Evolutionary conservation across 2,797 vertebrate genomes (phyloP).

Genomic region (Acanthurus leucopareius): DNA sequence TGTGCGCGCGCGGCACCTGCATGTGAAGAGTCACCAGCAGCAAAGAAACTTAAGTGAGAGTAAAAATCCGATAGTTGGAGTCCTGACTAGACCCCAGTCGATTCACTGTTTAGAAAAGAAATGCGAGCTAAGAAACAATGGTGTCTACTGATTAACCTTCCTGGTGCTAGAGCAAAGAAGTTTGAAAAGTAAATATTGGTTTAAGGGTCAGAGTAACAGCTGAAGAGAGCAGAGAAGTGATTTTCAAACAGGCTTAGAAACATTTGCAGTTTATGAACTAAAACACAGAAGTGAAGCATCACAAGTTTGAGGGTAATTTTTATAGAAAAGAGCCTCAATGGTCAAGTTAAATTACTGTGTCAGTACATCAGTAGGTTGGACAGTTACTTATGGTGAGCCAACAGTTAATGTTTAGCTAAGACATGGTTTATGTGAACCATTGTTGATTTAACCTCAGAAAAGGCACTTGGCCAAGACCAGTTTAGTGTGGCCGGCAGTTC

Average conservation of each 20-base stretch:
- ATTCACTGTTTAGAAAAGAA: constrained; percentile 20
- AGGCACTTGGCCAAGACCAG: constrained; percentile 25
- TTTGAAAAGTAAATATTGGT: constrained; percentile 71
- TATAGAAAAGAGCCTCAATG: not conserved
- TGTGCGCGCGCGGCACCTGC: not conserved
- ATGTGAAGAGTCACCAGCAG: not conserved
- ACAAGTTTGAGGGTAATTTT: not conserved
- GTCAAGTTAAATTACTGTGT: not conserved
- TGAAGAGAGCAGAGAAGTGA: constrained; percentile 45
- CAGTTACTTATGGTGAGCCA: constrained; percentile 12
- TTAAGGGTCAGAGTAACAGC: constrained; percentile 40
- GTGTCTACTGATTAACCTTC: constrained; percentile 56
- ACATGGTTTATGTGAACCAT: constrained; percentile 57
- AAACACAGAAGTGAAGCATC: not conserved
- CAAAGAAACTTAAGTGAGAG: constrained; percentile 5
- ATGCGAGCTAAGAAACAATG: constrained; percentile 31
- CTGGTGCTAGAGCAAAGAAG: constrained; percentile 20
- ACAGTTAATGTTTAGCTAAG: constrained; percentile 75
- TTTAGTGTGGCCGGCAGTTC: constrained; percentile 13
- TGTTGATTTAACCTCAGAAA: constrained; percentile 76
- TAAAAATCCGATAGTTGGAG: constrained; percentile 7
- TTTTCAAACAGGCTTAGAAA: constrained; percentile 21
- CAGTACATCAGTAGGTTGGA: not conserved
- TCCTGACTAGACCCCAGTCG: not conserved
- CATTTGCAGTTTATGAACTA: not conserved